Percentiles rank a stretch among this genome's conserved stretches.
Evolutionary conservation across 2,113 vertebrate genomes (phyloP).

Genomic region (Sialia sialis): DNA sequence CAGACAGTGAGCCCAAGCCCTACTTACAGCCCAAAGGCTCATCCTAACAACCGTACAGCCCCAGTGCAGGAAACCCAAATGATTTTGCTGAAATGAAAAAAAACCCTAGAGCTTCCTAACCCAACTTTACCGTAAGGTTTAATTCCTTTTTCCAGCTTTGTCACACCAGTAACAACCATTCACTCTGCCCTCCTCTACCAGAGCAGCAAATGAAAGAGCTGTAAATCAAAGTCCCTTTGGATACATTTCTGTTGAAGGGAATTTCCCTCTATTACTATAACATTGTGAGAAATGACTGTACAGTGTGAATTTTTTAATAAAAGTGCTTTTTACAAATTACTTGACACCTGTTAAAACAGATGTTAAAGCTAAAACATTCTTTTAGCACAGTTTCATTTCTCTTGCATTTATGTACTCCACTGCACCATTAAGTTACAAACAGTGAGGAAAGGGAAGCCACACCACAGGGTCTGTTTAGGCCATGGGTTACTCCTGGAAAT

Average conservation of each 20-base stretch:
- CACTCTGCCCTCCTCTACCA: neutral
- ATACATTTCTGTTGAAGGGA: neutral
- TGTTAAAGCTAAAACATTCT: neutral
- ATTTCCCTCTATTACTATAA: neutral
- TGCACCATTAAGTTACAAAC: neutral
- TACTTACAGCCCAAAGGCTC: neutral
- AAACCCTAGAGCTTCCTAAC: neutral
- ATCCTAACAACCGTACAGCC: neutral
- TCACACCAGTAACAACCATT: neutral
- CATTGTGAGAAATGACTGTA: neutral
- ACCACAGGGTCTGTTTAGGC: rapidly evolving
- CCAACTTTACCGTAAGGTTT: neutral
- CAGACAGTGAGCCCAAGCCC: neutral
- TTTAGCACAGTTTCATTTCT: neutral
- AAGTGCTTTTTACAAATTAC: neutral
- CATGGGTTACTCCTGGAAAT: neutral
- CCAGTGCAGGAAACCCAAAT: neutral
- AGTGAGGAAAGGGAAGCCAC: neutral
- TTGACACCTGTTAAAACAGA: neutral
- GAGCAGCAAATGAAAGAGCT: neutral
- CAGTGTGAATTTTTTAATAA: neutral
- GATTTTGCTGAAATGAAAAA: neutral
- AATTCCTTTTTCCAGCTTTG: neutral
- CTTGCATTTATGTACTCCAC: neutral
- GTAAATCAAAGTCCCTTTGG: neutral